Base-by-base conservation (phyloP, 2,113 vertebrate species). In the Oncorhynchus tshawytscha region DNA sequence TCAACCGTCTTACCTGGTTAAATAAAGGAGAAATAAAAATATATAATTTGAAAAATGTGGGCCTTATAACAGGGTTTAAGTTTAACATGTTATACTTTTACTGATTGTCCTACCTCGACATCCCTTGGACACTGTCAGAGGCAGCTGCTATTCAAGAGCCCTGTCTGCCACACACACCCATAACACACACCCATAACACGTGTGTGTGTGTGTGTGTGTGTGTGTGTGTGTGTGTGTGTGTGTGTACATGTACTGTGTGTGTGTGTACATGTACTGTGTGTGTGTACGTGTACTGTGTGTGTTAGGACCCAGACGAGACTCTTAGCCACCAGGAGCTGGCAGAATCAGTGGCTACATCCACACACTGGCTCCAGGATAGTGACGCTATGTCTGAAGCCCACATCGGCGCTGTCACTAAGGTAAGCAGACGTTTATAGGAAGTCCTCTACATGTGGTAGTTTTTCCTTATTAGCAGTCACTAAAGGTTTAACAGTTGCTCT, bases 111-210 rank as follows among this genome's bases (percentile, higher is more conserved):
- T 59, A n/a, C 15, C 66, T 67, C 29, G 70, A 51, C 79, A 75
- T 49, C 67, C 16, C 39, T 75, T 81, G 2, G 3, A 0, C 84
- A 22, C 70, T 92, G 87, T 91, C 91, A 84, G 51, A 48, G 72
- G 79, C 88, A 91, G 89, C 86, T 91, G 87, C 79, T 83, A 45
- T 29, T 75, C 71, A 51, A 77, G 72, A 77, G 45, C 45, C 72
- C 69, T 34, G 79, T 45, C 49, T 67, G 45, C 77, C 34, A 16
- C 24, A 51, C 69, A 70, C 60, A 54, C 34, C 2, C 24, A 13
- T 64, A 7, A 22, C 25, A 4, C 11, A 70, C 60, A 54, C 34
- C 2, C 24, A 13, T 64, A 7, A 22, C 25, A 1, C 3, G 9
- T 64, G 22, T 57, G 22, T 51, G 45, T 24, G n/a, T 51, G 9